Evolutionary conservation across 2,113 vertebrate genomes (phyloP).

Genomic region (Holacanthus passer): DNA sequence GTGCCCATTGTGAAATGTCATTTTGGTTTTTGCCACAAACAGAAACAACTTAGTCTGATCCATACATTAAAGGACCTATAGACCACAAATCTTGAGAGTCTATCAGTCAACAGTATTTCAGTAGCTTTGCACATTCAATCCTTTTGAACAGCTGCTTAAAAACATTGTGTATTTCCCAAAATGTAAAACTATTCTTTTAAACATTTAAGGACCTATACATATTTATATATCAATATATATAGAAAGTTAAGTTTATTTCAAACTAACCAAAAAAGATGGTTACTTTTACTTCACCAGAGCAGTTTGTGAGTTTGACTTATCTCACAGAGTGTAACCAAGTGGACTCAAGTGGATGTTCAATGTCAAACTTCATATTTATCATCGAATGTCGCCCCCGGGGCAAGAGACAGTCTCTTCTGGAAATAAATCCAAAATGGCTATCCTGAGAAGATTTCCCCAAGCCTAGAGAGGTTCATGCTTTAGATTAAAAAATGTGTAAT

Average conservation of each 20-base stretch:
- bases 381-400: constrained; percentile 72
- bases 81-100: constrained; percentile 7
- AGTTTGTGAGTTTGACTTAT: constrained; percentile 47
- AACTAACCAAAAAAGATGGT: not conserved
- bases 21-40: constrained; percentile 8
- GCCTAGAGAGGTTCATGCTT: constrained; percentile 84
- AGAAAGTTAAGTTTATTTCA: not conserved
- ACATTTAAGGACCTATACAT: not conserved
- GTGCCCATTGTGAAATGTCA: constrained; percentile 32
- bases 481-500: constrained; percentile 92
- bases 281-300: not conserved
- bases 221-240: not conserved
- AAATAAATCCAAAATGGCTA: constrained; percentile 82
- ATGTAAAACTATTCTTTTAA: not conserved
- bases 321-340: constrained; percentile 38
- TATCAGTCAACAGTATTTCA: not conserved
- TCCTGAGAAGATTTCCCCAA: constrained; percentile 81
- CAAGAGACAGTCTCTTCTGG: constrained; percentile 68
- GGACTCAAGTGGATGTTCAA: constrained; percentile 69
- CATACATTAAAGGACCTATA: not conserved
- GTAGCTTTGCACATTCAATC: too few species aligned
- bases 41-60: constrained; percentile 22
- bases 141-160: not conserved
- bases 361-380: constrained; percentile 78
- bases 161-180: not conserved